A percentile compares a stretch with the other conserved stretches of the same genome.
Evolutionary conservation across 37 sponge, comb jelly and placozoan genomes (phyloP).

Genomic region (Aphrocallistes beatrix): DNA sequence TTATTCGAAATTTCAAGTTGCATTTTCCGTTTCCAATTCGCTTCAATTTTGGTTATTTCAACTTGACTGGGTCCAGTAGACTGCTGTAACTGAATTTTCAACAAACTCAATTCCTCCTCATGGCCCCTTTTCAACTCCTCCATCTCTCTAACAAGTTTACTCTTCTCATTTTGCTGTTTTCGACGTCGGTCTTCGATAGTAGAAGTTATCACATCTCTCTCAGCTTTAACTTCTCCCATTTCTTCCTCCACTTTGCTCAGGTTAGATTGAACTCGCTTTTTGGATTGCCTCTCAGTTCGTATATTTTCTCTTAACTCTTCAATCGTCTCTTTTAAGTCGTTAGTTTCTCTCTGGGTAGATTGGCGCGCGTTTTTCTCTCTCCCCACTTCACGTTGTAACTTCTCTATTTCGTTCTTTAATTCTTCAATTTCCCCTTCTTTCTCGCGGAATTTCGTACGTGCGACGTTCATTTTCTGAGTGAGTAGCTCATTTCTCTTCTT

Average conservation of each 20-base stretch:
- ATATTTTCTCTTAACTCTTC: background rate
- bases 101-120: background rate
- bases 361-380: background rate
- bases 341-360: background rate
- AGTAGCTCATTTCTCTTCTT: background rate
- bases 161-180: background rate
- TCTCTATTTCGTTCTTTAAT: background rate
- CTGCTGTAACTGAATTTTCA: background rate
- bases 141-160: background rate
- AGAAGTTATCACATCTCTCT: background rate
- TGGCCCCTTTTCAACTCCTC: background rate
- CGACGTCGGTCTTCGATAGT: background rate
- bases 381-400: background rate
- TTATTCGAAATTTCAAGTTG: background rate
- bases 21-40: conserved; percentile 4
- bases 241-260: background rate
- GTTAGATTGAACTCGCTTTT: background rate
- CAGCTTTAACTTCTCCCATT: background rate
- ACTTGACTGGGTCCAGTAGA: background rate
- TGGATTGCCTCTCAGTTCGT: background rate
- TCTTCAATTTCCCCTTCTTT: background rate
- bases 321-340: background rate
- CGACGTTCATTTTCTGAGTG: background rate
- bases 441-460: background rate
- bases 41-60: background rate